Conservation (phyloP, 2,113 vertebrate genomes). For the Chionomys nivalis region DNA sequence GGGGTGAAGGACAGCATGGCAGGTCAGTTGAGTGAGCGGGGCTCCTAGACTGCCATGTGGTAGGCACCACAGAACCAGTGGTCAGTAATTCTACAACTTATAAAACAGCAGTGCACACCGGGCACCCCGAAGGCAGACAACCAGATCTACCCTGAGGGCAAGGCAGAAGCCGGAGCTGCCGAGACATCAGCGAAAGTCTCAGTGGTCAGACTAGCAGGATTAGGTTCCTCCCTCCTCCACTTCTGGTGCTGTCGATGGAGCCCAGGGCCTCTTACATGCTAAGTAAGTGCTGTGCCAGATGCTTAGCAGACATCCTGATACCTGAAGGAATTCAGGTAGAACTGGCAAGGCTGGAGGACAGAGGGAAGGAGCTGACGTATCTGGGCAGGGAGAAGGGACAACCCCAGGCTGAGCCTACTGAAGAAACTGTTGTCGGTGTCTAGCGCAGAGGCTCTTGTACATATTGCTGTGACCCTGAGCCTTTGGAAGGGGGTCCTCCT, state of each 20-base stretch:
- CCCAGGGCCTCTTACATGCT: no score
- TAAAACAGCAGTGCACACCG: not conserved
- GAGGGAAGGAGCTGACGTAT: not conserved
- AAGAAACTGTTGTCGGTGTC: not conserved
- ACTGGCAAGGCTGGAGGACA: not conserved
- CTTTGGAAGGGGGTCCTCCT: not conserved
- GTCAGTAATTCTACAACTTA: no score
- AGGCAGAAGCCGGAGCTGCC: not conserved
- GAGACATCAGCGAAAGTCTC: not conserved
- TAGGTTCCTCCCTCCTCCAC: not conserved
- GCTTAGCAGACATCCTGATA: not conserved
- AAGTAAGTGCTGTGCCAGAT: no score
- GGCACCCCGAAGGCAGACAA: no score
- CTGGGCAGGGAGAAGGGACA: not conserved
- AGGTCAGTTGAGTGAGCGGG: not conserved
- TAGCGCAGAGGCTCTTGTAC: not conserved
- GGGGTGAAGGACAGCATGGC: not conserved
- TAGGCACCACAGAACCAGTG: not conserved
- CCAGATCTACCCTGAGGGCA: not conserved
- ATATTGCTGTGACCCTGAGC: not conserved
- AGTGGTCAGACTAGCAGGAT: not conserved
- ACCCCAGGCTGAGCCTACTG: not conserved
- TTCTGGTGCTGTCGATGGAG: not conserved
- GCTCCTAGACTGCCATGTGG: not conserved
- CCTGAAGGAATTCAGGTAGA: not conserved